A percentile compares a stretch with the other conserved stretches of the same genome.
phyloP scores from a whole-genome alignment of 2,888 invertebrate genomes.

The Smittia sp. region DNA sequence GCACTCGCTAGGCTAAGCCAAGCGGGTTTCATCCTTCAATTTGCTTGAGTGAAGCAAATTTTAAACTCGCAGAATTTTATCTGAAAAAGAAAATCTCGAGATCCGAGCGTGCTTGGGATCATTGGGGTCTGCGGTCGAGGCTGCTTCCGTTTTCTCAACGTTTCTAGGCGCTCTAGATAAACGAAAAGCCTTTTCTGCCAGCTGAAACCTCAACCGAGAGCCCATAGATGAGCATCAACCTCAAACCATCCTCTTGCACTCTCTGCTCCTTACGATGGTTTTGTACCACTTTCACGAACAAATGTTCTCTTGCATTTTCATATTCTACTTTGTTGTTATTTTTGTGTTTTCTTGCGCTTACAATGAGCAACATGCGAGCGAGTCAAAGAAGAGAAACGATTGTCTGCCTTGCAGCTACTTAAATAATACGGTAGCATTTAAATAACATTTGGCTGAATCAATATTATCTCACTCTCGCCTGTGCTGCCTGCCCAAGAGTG shows the following conservation, averaged over 20 bases:
- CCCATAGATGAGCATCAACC: no score
- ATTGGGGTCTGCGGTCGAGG: no score
- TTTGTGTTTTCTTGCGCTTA: conserved; percentile 22
- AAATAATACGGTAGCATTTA: conserved; percentile 34
- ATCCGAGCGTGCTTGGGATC: no score
- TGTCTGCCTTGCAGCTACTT: conserved; percentile 37
- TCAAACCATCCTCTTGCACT: background rate
- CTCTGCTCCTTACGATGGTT: conserved; percentile 3
- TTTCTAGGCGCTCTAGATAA: no score
- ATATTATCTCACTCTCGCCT: background rate
- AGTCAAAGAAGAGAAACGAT: conserved; percentile 1
- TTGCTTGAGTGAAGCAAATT: no score
- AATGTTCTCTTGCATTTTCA: conserved; percentile 22
- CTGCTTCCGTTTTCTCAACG: no score
- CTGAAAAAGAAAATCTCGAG: no score
- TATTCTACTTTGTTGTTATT: conserved; percentile 23
- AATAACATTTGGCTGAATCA: conserved; percentile 35
- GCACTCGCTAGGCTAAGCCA: no score
- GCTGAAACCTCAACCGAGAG: no score
- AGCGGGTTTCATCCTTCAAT: no score
- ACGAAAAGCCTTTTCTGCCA: no score
- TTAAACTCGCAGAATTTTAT: no score
- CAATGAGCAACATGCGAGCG: conserved; percentile 26
- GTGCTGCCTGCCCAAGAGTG: background rate
- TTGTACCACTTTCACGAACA: background rate